Evolutionary conservation across 35 echinoderm and acorn worm species (phyloP).

Genomic region (Ophiothrix spiculata): DNA sequence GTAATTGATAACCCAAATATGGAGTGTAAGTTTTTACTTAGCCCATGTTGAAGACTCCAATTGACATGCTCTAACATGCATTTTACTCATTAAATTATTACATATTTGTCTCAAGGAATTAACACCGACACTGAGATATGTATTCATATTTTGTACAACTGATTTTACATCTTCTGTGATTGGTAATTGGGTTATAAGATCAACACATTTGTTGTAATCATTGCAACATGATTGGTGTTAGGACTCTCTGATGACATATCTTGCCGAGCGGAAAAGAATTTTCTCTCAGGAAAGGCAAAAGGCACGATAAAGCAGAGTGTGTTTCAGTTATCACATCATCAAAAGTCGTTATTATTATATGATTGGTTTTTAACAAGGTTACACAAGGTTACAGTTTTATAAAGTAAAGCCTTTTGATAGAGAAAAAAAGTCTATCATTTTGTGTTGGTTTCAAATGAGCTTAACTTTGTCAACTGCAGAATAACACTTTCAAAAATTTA

Average conservation of each 20-base stretch:
- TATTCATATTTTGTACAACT: neutral
- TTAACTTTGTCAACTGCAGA: too few species aligned
- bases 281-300: neutral
- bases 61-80: conserved; percentile 11
- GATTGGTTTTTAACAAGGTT: neutral
- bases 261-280: neutral
- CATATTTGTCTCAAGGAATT: conserved; percentile 13
- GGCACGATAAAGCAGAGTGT: neutral
- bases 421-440: neutral
- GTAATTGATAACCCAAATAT: conserved; percentile 16
- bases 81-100: conserved; percentile 13
- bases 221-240: neutral
- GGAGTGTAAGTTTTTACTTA: conserved; percentile 1
- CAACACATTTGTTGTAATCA: neutral
- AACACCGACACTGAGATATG: neutral
- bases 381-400: neutral
- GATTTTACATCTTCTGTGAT: neutral
- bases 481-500: too few species aligned
- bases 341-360: neutral
- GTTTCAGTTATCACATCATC: neutral
- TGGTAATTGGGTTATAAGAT: conserved; percentile 8
- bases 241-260: neutral
- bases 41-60: neutral
- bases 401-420: neutral
- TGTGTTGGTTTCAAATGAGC: too few species aligned